These are phyloP conservation scores for Xanthia icteritia DNA, from an alignment of 2,888 invertebrate genomes.

Conservation along the genomic window DNA sequence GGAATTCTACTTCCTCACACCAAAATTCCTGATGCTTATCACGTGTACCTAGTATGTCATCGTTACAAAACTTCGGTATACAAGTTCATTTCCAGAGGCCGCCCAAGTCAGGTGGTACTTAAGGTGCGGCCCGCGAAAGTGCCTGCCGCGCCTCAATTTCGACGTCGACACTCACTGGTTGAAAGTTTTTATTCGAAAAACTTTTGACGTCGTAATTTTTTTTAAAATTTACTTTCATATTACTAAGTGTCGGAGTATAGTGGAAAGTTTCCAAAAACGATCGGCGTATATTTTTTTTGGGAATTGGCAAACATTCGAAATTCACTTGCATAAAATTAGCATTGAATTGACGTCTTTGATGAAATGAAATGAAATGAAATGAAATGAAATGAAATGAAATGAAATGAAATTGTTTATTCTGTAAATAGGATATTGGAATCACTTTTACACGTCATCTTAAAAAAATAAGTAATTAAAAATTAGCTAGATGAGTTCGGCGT, in stretches of 20 bases:
- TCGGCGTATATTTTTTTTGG: background rate
- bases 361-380: no score
- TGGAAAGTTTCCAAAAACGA: background rate
- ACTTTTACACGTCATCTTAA: no score
- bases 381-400: no score
- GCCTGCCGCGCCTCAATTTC: conserved; percentile 61
- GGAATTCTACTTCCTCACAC: background rate
- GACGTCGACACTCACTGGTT: conserved; percentile 47
- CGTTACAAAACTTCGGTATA: conserved; percentile 58
- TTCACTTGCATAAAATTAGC: background rate
- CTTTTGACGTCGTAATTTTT: background rate
- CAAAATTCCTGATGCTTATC: conserved; percentile 35
- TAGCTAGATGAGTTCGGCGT: no score
- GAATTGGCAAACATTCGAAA: background rate
- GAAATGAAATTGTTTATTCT: no score
- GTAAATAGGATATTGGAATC: no score
- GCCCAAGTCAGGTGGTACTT: conserved; percentile 56
- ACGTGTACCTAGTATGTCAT: conserved; percentile 57
- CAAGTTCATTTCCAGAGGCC: conserved; percentile 63
- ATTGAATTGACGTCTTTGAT: background rate
- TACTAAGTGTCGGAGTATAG: background rate
- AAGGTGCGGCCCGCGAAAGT: conserved; percentile 69
- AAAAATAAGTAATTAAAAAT: no score
- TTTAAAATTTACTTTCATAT: background rate
- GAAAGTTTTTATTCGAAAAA: conserved; percentile 40